phyloP scores from a whole-genome alignment of 2,797 vertebrate genomes.

The Notoglanidium macrostoma region DNA sequence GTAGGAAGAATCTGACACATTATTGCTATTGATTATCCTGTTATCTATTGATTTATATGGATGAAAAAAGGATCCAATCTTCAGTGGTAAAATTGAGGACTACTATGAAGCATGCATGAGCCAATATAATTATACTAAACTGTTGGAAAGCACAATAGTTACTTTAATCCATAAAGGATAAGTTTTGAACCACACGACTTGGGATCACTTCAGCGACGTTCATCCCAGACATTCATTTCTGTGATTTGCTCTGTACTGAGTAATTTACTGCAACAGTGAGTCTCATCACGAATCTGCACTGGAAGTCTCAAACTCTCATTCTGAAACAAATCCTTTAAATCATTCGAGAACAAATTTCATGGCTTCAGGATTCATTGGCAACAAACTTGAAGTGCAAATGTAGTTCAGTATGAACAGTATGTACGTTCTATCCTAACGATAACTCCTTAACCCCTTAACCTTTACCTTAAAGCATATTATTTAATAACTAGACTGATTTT shows the following conservation, averaged over 20 bases:
- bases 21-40: not conserved
- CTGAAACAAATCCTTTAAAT: slow-evolving; percentile 30
- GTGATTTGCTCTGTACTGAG: slow-evolving; percentile 26
- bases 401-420: not conserved
- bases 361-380: slow-evolving; percentile 7
- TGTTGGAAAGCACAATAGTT: slow-evolving; percentile 27
- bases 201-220: slow-evolving; percentile 20
- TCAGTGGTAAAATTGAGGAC: not conserved
- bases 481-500: not conserved
- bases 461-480: not conserved
- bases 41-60: not conserved
- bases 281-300: slow-evolving; percentile 34
- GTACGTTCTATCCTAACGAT: not conserved
- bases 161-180: slow-evolving; percentile 36
- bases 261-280: slow-evolving; percentile 50
- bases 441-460: not conserved
- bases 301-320: slow-evolving; percentile 24
- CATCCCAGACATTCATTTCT: slow-evolving; percentile 35
- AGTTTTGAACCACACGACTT: slow-evolving; percentile 39
- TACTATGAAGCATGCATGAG: slow-evolving; percentile 10
- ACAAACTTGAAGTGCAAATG: not conserved
- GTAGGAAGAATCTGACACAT: not conserved
- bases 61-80: not conserved
- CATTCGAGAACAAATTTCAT: not conserved
- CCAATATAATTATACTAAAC: slow-evolving; percentile 35